A percentile compares a stretch with the other conserved stretches of the same genome.
phyloP scores from a whole-genome alignment of 2,888 invertebrate genomes.

The Watsonalla binaria region DNA sequence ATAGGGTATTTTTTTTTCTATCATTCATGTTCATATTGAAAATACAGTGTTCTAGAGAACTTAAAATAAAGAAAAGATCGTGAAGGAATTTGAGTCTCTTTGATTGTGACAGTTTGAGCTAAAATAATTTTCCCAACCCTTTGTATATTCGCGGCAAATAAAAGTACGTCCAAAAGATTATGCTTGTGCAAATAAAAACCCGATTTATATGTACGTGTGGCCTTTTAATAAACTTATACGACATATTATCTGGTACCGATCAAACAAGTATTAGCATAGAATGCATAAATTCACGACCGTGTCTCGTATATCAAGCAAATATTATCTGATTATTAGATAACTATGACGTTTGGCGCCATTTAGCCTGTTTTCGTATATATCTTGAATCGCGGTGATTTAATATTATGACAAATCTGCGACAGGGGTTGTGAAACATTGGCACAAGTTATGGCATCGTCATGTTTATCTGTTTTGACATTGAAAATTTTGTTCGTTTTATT shows the following conservation, averaged over 20 bases:
- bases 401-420: neutral
- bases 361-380: too few species aligned
- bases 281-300: neutral
- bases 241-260: neutral
- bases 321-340: neutral
- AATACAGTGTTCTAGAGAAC: too few species aligned
- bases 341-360: too few species aligned
- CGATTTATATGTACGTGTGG: neutral
- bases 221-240: neutral
- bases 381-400: too few species aligned
- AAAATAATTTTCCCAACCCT: too few species aligned
- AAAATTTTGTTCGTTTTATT: too few species aligned
- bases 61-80: too few species aligned
- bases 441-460: neutral
- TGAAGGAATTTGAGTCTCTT: too few species aligned
- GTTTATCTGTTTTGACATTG: neutral
- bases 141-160: too few species aligned
- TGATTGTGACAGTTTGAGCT: too few species aligned
- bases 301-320: neutral
- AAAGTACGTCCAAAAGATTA: neutral
- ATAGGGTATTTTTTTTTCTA: too few species aligned
- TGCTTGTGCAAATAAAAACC: neutral
- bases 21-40: too few species aligned
- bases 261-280: neutral
- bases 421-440: neutral